phyloP scores from a whole-genome alignment of 2,113 vertebrate genomes.

The Ia io region DNA sequence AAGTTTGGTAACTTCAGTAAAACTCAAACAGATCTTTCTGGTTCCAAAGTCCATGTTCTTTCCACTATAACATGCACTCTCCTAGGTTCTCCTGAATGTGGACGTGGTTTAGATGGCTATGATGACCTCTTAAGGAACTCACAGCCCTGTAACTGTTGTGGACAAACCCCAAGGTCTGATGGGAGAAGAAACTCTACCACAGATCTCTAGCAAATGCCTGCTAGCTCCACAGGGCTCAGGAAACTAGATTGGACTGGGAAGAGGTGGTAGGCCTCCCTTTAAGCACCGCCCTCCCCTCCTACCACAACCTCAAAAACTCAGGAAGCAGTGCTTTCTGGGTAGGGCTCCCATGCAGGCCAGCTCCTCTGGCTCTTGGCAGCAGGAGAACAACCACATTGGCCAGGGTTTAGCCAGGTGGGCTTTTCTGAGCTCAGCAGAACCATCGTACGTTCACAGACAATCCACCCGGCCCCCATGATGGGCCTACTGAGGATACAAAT shows the following conservation, averaged over 20 bases:
- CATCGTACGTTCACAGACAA: not conserved
- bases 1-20: not conserved
- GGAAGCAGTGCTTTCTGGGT: not conserved
- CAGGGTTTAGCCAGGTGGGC: not conserved
- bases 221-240: not conserved
- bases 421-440: conserved; percentile 8
- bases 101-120: not conserved
- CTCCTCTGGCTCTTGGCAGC: not conserved
- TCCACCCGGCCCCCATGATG: not conserved
- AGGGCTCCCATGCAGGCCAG: not conserved
- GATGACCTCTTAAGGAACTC: not conserved
- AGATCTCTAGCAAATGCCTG: not conserved
- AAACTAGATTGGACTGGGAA: not conserved
- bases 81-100: not conserved
- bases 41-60: not conserved
- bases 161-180: not conserved
- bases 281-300: not conserved
- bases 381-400: not conserved
- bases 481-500: not conserved
- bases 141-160: not conserved
- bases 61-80: not conserved
- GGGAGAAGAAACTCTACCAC: not conserved
- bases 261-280: not conserved
- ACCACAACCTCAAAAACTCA: not conserved
- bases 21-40: not conserved